Percentiles rank a stretch among this genome's conserved stretches.
phyloP scores from a whole-genome alignment of 2,113 vertebrate species.

The Tyrannus savana region DNA sequence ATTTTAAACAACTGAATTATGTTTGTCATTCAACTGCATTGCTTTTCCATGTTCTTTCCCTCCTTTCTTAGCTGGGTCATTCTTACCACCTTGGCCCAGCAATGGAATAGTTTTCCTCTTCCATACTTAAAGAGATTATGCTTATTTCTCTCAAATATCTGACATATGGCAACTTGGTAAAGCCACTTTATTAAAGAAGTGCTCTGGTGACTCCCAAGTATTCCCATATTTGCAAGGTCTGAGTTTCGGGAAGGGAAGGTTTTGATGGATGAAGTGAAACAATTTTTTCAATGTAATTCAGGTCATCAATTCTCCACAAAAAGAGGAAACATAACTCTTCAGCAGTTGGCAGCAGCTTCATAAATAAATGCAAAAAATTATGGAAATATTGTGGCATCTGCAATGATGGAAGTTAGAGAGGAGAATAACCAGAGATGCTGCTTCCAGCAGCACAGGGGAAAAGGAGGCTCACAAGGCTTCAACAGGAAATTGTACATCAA shows the following conservation, averaged over 20 bases:
- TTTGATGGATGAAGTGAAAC: background rate
- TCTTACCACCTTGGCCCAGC: background rate
- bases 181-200: background rate
- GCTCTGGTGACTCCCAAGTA: background rate
- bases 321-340: background rate
- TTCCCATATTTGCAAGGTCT: background rate
- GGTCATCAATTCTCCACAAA: background rate
- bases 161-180: background rate
- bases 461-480: background rate
- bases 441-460: background rate
- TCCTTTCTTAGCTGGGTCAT: background rate
- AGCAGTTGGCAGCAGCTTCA: background rate
- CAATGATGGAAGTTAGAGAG: background rate
- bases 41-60: background rate
- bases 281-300: background rate
- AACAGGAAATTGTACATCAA: conserved; percentile 40
- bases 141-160: conserved; percentile 3
- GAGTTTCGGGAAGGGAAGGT: background rate
- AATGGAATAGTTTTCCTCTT: background rate
- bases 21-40: background rate
- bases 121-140: background rate
- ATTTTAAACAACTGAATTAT: background rate
- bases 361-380: background rate
- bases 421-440: conserved; percentile 13
- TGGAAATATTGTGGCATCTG: background rate